Percentiles rank a stretch among this genome's conserved stretches.
Conservation (phyloP, 2,888 invertebrate genomes). For the Sycophila texana region DNA sequence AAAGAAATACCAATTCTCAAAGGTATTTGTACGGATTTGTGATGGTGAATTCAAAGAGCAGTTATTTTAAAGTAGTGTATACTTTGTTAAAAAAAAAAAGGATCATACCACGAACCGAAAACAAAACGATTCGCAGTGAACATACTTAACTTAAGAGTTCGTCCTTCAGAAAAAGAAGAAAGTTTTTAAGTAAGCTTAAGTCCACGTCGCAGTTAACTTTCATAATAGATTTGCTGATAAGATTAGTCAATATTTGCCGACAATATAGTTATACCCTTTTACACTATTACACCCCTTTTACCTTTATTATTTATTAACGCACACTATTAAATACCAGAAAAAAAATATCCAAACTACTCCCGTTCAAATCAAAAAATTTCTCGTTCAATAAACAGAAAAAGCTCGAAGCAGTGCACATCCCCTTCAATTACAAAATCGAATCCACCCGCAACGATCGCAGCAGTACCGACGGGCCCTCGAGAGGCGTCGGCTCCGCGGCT, state of each 20-base stretch:
- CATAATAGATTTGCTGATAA: constrained; percentile 46
- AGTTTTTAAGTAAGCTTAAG: constrained; percentile 47
- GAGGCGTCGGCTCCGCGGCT: not conserved
- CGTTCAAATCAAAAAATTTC: no score
- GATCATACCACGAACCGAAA: constrained; percentile 24
- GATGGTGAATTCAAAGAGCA: not conserved
- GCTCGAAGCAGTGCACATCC: no score
- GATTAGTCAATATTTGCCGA: not conserved
- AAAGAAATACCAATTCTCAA: not conserved
- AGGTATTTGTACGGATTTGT: not conserved
- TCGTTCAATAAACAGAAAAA: no score
- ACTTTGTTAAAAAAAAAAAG: not conserved
- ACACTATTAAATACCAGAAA: no score
- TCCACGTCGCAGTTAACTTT: constrained; percentile 32
- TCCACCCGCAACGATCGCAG: not conserved
- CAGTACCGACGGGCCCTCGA: not conserved
- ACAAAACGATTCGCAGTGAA: constrained; percentile 31
- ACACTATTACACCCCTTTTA: no score
- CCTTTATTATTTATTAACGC: no score
- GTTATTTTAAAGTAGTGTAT: no score
- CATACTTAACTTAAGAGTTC: constrained; percentile 31
- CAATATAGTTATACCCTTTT: no score
- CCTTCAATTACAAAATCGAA: not conserved
- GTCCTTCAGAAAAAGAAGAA: constrained; percentile 36
- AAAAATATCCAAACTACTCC: no score